phyloP scores from a whole-genome alignment of 1,140 invertebrate genomes.

The Apis florea region DNA sequence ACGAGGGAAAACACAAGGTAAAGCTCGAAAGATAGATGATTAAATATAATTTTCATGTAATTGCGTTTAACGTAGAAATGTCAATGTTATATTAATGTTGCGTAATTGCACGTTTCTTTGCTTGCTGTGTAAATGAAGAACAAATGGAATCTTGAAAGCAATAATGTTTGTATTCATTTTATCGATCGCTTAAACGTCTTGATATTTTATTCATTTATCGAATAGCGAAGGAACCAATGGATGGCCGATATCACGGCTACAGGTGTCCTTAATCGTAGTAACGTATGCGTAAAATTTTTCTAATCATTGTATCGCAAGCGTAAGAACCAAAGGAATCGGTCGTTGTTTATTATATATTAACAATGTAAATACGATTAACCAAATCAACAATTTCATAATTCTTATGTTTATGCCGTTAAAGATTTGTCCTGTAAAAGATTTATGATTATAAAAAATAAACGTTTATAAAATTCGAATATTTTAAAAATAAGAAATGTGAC shows the following conservation, averaged over 20 bases:
- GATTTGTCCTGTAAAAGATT: background rate
- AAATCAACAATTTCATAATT: background rate
- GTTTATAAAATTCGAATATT: background rate
- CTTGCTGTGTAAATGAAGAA: background rate
- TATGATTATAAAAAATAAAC: background rate
- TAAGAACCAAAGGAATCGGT: background rate
- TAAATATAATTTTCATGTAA: background rate
- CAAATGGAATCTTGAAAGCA: conserved; percentile 44
- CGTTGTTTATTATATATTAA: background rate
- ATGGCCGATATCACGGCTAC: background rate
- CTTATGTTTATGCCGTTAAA: background rate
- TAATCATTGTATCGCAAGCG: background rate
- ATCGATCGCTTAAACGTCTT: conserved; percentile 11
- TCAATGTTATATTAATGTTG: background rate
- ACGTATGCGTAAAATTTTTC: background rate
- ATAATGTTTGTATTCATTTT: conserved; percentile 40
- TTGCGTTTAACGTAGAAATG: background rate
- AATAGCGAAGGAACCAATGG: background rate
- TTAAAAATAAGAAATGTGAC: too few relatives aligned
- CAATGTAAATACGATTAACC: background rate
- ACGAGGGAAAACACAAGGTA: background rate
- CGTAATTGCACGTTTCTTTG: conserved; percentile 16
- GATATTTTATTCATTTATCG: conserved; percentile 16
- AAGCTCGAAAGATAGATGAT: background rate
- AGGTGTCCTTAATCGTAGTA: conserved; percentile 7